Evolutionary conservation across 2,113 vertebrate species (phyloP).

Genomic region (Poeciliopsis occidentalis): DNA sequence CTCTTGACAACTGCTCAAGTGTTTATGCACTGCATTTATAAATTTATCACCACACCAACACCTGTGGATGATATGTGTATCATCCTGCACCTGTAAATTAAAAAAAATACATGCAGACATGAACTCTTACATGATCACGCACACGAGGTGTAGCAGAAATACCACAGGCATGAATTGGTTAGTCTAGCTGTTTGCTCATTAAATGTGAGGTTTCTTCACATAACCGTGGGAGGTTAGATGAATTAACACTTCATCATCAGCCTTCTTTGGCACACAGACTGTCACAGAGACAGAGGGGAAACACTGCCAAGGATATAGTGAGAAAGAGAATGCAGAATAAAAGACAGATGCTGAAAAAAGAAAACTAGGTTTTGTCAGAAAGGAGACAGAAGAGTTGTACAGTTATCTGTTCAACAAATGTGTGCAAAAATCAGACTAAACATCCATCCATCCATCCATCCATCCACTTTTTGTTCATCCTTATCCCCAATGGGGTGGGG

Average conservation of each 20-base stretch:
- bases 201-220: constrained; percentile 58
- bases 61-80: constrained; percentile 18
- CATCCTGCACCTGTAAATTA: constrained; percentile 5
- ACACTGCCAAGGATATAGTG: background rate
- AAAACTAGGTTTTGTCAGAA: constrained; percentile 2
- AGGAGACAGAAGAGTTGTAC: background rate
- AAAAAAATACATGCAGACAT: background rate
- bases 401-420: background rate
- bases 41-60: constrained; percentile 10
- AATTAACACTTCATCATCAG: constrained; percentile 65
- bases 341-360: constrained; percentile 14
- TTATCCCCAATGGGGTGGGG: too few relatives aligned
- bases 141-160: constrained; percentile 9
- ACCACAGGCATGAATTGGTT: constrained; percentile 53
- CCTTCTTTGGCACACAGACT: constrained; percentile 43
- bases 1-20: constrained; percentile 3
- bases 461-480: too few relatives aligned
- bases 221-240: constrained; percentile 58
- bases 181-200: constrained; percentile 58
- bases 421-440: background rate
- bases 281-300: constrained; percentile 25
- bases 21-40: background rate
- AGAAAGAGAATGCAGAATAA: constrained; percentile 25
- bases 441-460: too few relatives aligned
- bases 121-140: constrained; percentile 7